phyloP scores from a whole-genome alignment of 2,888 invertebrate genomes.

The Clusia tigrina region DNA sequence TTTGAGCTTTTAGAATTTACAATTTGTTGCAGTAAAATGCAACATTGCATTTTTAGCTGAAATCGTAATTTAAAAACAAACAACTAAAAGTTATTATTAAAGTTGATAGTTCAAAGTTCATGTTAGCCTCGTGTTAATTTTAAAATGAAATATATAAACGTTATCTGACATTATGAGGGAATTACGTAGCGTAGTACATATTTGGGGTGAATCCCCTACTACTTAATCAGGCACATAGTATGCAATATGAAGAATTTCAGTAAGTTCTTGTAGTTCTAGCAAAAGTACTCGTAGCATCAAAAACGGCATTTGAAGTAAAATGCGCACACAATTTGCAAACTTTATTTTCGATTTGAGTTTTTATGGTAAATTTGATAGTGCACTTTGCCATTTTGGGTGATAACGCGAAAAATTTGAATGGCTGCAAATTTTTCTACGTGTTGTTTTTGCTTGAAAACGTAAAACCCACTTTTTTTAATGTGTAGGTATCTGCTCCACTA shows the following conservation, averaged over 20 bases:
- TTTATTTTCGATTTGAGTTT: neutral
- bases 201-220: neutral
- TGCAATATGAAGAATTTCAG: too few species aligned
- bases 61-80: constrained; percentile 2
- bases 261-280: too few species aligned
- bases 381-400: constrained; percentile 26
- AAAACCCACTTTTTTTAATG: constrained; percentile 46
- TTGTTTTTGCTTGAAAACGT: constrained; percentile 42
- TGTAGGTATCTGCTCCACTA: too few species aligned
- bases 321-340: constrained; percentile 34
- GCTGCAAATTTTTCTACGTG: constrained; percentile 62
- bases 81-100: constrained; percentile 27
- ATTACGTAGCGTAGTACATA: constrained; percentile 20
- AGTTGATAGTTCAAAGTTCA: too few species aligned
- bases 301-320: constrained; percentile 16
- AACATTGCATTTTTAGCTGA: neutral
- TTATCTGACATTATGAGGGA: constrained; percentile 59
- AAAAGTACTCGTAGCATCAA: constrained; percentile 13
- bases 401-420: constrained; percentile 63
- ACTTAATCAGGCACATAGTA: neutral
- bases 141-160: too few species aligned
- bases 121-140: too few species aligned
- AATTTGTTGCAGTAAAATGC: too few species aligned
- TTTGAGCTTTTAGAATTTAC: too few species aligned
- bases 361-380: constrained; percentile 1